Evolutionary conservation across 1,140 invertebrate genomes (phyloP).

Genomic region (Augochlora pura): DNA sequence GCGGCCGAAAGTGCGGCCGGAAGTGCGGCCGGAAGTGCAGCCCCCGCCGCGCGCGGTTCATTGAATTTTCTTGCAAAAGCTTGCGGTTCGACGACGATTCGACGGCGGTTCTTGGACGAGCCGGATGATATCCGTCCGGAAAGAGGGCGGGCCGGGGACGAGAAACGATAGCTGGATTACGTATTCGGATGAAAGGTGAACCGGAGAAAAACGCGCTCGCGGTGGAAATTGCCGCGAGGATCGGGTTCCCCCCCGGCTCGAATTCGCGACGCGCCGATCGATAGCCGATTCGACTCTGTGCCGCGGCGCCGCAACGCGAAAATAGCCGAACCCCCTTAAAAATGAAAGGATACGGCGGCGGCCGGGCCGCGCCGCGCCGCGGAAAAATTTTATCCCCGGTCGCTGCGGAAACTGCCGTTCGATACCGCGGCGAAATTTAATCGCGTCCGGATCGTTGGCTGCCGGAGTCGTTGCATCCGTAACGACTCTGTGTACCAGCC

Average conservation of each 20-base stretch:
- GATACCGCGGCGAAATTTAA: too few species aligned
- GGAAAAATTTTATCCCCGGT: too few species aligned
- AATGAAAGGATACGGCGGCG: too few species aligned
- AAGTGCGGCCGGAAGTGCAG: not conserved
- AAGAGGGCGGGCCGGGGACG: too few species aligned
- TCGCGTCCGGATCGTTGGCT: too few species aligned
- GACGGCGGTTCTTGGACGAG: conserved; percentile 2
- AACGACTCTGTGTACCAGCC: too few species aligned
- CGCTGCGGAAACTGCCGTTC: too few species aligned
- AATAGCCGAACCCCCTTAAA: too few species aligned
- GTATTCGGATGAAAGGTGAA: not conserved
- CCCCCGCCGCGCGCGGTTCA: not conserved
- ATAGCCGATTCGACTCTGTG: not conserved
- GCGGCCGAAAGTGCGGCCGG: not conserved
- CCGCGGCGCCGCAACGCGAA: too few species aligned
- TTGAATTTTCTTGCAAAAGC: conserved; percentile 21
- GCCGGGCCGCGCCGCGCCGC: too few species aligned
- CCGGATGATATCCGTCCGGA: not conserved
- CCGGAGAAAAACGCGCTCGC: not conserved
- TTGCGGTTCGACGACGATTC: too few species aligned
- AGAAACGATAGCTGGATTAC: conserved; percentile 5
- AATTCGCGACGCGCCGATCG: not conserved
- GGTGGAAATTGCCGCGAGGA: not conserved
- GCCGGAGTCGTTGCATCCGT: too few species aligned
- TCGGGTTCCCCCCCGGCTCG: not conserved